Evolutionary conservation across 2,113 vertebrate genomes (phyloP), one percentile per base, ranked within the genome.

Genomic region (Oncorhynchus keta): DNA sequence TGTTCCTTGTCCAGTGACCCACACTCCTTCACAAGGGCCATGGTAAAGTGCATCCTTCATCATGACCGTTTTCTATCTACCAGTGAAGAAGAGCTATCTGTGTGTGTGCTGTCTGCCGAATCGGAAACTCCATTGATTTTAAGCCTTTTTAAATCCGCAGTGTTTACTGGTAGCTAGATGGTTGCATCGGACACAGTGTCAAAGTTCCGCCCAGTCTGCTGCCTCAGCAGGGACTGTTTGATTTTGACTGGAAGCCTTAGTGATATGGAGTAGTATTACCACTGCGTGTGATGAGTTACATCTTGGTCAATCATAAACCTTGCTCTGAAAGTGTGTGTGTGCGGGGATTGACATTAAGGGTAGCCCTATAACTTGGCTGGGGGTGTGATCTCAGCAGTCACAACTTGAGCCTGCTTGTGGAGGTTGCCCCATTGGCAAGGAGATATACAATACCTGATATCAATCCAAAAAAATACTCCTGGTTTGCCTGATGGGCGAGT

Each of bases 11-110:
- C 74, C 83, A 86, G 74, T 81, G 86, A 88, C 82, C 89, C 81
- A 62, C 84, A 83, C 91, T 90, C 91, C 89, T 90, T 91, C 85
- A 79, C 84, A 79, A 86, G 84, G 90, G 88, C 91, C 80, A 94
- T 94, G 93, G 93, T 94, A 92, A 87, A 74, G 76, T 81, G 66
- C 48, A 2, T 35, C 74, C 6, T 70, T 69, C 30, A 12, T 75
- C 12, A 35, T 79, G 11, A 49, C 32, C 72, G 75, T 26, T 68
- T 72, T 70, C 39, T 45, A 45, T 45, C 39, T 32, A 28, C 48
- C 14, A 4, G 14, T 20, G 6, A 11, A 72, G 24, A 59, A 18
- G 28, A 51, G 20, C 20, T 26, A 26, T 6, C 32, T 71, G 65
- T 6, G 65, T 32, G 65, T 12, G 64, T 71, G 64, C 77, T 61